Evolutionary conservation across 2,797 vertebrate genomes (phyloP).

Genomic region (Sciurus carolinensis): DNA sequence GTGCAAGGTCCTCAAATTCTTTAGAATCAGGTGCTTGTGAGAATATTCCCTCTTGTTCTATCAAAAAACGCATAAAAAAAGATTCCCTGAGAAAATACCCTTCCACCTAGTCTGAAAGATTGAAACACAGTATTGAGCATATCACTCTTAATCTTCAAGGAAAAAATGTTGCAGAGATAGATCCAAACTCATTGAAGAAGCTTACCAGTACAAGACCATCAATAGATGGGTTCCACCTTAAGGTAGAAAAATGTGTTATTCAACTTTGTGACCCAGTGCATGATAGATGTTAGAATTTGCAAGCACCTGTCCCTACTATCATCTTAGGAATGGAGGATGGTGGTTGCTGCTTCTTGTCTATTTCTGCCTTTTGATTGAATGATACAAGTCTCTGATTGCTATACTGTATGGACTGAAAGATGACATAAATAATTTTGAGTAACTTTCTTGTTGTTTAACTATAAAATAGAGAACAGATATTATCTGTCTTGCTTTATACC

Average conservation of each 20-base stretch:
- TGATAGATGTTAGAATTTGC: not conserved
- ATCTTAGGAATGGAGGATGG: not conserved
- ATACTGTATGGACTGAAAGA: not conserved
- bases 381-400: not conserved
- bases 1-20: not conserved
- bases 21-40: not conserved
- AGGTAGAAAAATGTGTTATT: not conserved
- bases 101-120: not conserved
- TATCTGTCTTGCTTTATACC: not conserved
- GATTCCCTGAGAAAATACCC: not conserved
- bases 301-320: not conserved
- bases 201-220: not conserved
- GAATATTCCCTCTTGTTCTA: not conserved
- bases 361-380: not conserved
- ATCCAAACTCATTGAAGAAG: not conserved
- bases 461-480: not conserved
- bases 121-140: not conserved
- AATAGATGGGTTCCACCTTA: not conserved
- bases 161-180: not conserved
- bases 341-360: not conserved
- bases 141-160: not conserved
- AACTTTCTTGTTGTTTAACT: slow-evolving; percentile 22
- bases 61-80: not conserved
- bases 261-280: rapidly evolving
- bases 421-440: not conserved